phyloP scores from a whole-genome alignment of 2,113 vertebrate genomes.

The Acinonyx jubatus region DNA sequence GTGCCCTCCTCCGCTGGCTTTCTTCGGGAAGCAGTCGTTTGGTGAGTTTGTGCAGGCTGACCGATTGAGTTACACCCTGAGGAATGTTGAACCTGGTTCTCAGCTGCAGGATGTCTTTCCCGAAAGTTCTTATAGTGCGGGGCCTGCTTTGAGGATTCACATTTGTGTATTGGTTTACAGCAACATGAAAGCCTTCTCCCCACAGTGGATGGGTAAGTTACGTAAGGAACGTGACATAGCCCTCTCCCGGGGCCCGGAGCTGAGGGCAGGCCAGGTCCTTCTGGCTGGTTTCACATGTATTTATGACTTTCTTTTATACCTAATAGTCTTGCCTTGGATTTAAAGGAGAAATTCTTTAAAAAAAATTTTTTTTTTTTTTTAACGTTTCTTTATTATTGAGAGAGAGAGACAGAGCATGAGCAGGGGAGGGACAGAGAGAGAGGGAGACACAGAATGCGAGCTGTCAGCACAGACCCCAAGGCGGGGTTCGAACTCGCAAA shows the following conservation, averaged over 20 bases:
- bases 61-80: not conserved
- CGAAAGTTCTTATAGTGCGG: not conserved
- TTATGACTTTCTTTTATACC: conserved; percentile 38
- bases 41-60: not conserved
- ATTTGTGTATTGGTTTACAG: conserved; percentile 34
- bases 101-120: conserved; percentile 30
- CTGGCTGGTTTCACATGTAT: not conserved
- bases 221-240: conserved; percentile 21
- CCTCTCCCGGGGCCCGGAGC: not conserved
- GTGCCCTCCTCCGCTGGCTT: not conserved
- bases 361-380: too few relatives aligned
- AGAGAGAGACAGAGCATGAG: too few relatives aligned
- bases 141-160: not conserved
- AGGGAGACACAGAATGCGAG: too few relatives aligned
- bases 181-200: not conserved
- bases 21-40: not conserved
- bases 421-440: too few relatives aligned
- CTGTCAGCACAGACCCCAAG: too few relatives aligned
- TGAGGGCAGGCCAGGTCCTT: not conserved
- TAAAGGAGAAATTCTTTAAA: conserved; percentile 21
- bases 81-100: not conserved
- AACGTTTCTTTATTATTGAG: too few relatives aligned
- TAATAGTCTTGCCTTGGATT: conserved; percentile 23
- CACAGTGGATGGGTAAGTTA: not conserved
- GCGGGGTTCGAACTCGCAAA: too few relatives aligned